Percentiles rank a stretch among this genome's conserved stretches.
These are phyloP conservation scores for Drosophila crucigera DNA, from an alignment of 2,888 invertebrate genomes.

Conservation along the genomic window DNA sequence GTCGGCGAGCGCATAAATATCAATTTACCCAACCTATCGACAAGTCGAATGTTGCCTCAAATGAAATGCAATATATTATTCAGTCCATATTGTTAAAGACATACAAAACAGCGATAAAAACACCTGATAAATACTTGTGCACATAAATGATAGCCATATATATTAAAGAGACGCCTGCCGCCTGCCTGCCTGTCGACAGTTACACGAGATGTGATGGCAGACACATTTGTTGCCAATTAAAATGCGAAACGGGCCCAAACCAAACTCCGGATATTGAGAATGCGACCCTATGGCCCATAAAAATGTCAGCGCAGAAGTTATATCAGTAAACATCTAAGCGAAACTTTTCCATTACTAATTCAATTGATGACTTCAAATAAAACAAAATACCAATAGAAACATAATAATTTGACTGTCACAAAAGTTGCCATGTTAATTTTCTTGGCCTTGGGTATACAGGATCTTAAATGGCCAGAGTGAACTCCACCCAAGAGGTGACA, in stretches of 20 bases:
- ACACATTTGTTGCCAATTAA: slow-evolving; percentile 54
- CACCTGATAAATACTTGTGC: slow-evolving; percentile 24
- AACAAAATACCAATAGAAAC: neutral
- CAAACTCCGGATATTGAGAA: neutral
- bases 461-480: slow-evolving; percentile 21
- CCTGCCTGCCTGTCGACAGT: slow-evolving; percentile 19
- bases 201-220: slow-evolving; percentile 2
- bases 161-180: slow-evolving; percentile 25
- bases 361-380: slow-evolving; percentile 31
- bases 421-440: slow-evolving; percentile 51
- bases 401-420: slow-evolving; percentile 23
- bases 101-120: slow-evolving; percentile 16
- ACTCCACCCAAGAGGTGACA: neutral
- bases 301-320: slow-evolving; percentile 40
- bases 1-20: slow-evolving; percentile 50
- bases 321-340: slow-evolving; percentile 33
- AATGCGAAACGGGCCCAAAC: slow-evolving; percentile 23
- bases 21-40: slow-evolving; percentile 56
- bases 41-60: slow-evolving; percentile 31
- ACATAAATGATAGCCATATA: slow-evolving; percentile 35
- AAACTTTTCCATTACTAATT: slow-evolving; percentile 42
- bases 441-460: slow-evolving; percentile 1
- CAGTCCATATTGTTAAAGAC: slow-evolving; percentile 9
- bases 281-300: slow-evolving; percentile 24
- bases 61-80: slow-evolving; percentile 49